These are phyloP conservation scores for Drosophila micromelanica DNA, from an alignment of 1,140 invertebrate genomes.

Conservation along the genomic window DNA sequence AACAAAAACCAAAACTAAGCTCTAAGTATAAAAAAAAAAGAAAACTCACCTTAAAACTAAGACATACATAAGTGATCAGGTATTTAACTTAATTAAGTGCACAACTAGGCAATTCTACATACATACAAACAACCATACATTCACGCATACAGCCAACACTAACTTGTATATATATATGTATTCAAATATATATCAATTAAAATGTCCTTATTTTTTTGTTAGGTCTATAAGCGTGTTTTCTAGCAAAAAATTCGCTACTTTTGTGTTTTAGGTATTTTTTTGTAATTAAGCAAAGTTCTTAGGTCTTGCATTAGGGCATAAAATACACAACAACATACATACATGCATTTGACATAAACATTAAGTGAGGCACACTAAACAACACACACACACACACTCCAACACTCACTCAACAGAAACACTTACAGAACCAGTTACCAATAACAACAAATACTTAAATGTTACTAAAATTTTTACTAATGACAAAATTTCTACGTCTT, in stretches of 20 bases:
- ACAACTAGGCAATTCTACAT: conserved; percentile 18
- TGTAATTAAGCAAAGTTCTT: conserved; percentile 41
- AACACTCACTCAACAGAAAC: conserved; percentile 24
- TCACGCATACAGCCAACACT: background rate
- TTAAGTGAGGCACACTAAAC: conserved; percentile 65
- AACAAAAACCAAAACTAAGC: conserved; percentile 57
- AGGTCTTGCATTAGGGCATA: conserved; percentile 48
- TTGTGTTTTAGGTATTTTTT: conserved; percentile 10
- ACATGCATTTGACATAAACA: conserved; percentile 36
- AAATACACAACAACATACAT: conserved; percentile 21
- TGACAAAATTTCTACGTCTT: conserved; percentile 77
- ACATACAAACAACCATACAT: background rate
- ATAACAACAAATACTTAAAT: conserved; percentile 50
- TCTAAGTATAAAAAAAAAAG: conserved; percentile 70
- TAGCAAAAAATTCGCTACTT: background rate
- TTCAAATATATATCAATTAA: background rate
- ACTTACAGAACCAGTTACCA: conserved; percentile 46
- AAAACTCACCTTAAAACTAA: conserved; percentile 48
- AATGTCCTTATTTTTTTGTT: background rate
- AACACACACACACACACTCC: conserved; percentile 23
- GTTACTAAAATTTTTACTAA: conserved; percentile 67
- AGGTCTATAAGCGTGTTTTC: conserved; percentile 15
- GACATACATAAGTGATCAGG: conserved; percentile 60
- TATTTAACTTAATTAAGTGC: conserved; percentile 69
- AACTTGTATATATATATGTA: conserved; percentile 6